Base-by-base conservation (phyloP, 2,888 invertebrate genomes). In the Salticus scenicus region DNA sequence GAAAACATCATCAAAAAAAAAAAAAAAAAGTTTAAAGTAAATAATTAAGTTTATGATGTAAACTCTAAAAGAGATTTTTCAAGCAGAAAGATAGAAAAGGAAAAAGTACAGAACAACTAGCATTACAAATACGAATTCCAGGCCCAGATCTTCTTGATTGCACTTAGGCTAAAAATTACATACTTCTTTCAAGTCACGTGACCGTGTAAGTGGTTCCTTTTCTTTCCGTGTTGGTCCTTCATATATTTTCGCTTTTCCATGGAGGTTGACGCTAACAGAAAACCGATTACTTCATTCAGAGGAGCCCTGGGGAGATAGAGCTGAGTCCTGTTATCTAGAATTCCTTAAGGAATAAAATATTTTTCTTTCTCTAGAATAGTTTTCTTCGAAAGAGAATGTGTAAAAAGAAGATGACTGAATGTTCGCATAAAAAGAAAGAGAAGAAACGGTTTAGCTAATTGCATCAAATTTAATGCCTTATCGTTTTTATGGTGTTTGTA, bases 231-330 rank as follows among this genome's bases (percentile, higher is more conserved):
- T 24, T 24, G 24, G 57, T n/a, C 57, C 4, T 57, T 57, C 57
- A 57, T 57, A 57, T 57, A 57, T 57, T 57, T 57, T 57, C 57
- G 57, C 24, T 24, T 20, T 20, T 24, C 57, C 57, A 57, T 57
- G 57, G 57, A 57, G 57, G 20, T 57, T 57, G 57, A 57, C 57
- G 57, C 12, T 57, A 57, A 57, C 57, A 57, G 57, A 57, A 57
- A 57, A 57, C 57, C 57, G 57, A 57, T 57, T 57, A 57, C 57
- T 57, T 57, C 24, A 24, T 24, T 57, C 57, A 24, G 24, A 24
- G 57, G 57, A 57, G 24, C 57, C 57, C 57, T 24, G 20, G 57
- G 57, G 57, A 57, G 57, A 57, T 24, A 57, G 1, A 20, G 57
- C 20, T 1, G 5, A 57, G 57, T 57, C 57, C 20, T 57, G 57